These are phyloP conservation scores for Camponotus pennsylvanicus DNA, from an alignment of 1,140 invertebrate genomes.

Conservation along the genomic window DNA sequence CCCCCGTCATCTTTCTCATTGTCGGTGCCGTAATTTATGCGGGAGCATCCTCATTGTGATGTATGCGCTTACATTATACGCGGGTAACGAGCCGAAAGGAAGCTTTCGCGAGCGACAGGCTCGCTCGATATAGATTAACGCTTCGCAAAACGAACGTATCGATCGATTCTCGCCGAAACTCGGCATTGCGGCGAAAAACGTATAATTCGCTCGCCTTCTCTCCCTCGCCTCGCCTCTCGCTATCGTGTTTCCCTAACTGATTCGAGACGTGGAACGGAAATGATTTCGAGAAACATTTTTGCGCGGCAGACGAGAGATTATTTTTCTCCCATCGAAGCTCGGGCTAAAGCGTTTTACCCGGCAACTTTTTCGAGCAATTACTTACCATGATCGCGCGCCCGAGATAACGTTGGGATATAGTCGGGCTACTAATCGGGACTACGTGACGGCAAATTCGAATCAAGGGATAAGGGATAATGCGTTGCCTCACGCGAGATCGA, in stretches of 20 bases:
- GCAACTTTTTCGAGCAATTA: conserved; percentile 31
- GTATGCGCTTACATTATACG: conserved; percentile 42
- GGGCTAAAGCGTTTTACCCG: not conserved
- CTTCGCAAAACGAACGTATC: conserved; percentile 22
- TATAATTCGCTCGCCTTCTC: conserved; percentile 13
- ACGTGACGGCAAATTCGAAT: conserved; percentile 15
- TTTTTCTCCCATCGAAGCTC: not conserved
- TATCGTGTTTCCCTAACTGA: not conserved
- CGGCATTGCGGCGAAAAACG: conserved; percentile 62
- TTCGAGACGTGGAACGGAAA: not conserved
- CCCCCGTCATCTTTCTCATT: conserved; percentile 30
- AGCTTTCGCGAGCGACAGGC: conserved; percentile 26
- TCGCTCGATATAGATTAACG: conserved; percentile 3
- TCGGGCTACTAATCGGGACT: conserved; percentile 2
- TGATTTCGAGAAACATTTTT: not conserved
- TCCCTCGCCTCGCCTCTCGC: conserved; percentile 8
- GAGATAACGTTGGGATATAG: conserved; percentile 13
- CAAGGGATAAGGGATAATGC: conserved; percentile 17
- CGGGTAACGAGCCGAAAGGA: conserved; percentile 53
- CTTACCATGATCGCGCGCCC: not conserved
- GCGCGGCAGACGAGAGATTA: not conserved
- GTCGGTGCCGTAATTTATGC: conserved; percentile 56
- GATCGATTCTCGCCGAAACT: conserved; percentile 59
- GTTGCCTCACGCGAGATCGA: conserved; percentile 62
- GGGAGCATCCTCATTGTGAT: conserved; percentile 35